These are phyloP conservation scores for Menidia menidia DNA, from an alignment of 2,797 vertebrate species.

Conservation along the genomic window DNA sequence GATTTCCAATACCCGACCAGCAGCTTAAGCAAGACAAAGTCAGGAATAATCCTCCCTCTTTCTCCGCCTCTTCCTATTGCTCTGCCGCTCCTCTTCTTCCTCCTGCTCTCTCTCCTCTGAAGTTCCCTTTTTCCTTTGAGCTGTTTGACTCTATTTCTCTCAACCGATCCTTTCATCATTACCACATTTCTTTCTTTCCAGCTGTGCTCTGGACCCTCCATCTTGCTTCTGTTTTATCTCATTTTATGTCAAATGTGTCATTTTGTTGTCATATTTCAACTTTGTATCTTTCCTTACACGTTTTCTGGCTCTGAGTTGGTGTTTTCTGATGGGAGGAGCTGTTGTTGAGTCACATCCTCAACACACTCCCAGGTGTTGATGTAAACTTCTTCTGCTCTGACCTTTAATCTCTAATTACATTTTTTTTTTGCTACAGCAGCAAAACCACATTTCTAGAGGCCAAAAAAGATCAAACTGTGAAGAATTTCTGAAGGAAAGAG, in stretches of 20 bases:
- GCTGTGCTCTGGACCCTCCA: not conserved
- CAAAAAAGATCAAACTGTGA: not conserved
- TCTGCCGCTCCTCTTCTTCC: slow-evolving; percentile 28
- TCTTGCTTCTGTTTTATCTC: slow-evolving; percentile 10
- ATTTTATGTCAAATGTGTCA: slow-evolving; percentile 32
- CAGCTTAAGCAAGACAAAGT: slow-evolving; percentile 76
- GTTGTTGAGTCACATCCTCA: slow-evolving; percentile 59
- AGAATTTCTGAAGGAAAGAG: not conserved
- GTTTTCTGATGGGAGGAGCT: slow-evolving; percentile 56
- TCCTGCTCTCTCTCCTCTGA: slow-evolving; percentile 21
- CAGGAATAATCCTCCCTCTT: slow-evolving; percentile 68
- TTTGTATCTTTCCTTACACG: not conserved
- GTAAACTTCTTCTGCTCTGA: slow-evolving; percentile 35
- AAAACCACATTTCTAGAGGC: slow-evolving; percentile 5
- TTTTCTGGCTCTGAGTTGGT: slow-evolving; percentile 36
- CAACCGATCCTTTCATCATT: slow-evolving; percentile 17
- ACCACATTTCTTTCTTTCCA: slow-evolving; percentile 2
- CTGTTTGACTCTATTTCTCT: slow-evolving; percentile 43
- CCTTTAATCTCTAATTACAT: slow-evolving; percentile 53
- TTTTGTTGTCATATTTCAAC: slow-evolving; percentile 10
- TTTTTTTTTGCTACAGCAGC: slow-evolving; percentile 27
- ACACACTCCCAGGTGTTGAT: too few relatives aligned
- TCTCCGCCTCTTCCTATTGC: slow-evolving; percentile 38
- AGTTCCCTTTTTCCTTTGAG: slow-evolving; percentile 24
- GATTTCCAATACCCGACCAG: slow-evolving; percentile 77